Conservation (phyloP, 2,797 vertebrate genomes). For the Periophthalmus magnuspinnatus region DNA sequence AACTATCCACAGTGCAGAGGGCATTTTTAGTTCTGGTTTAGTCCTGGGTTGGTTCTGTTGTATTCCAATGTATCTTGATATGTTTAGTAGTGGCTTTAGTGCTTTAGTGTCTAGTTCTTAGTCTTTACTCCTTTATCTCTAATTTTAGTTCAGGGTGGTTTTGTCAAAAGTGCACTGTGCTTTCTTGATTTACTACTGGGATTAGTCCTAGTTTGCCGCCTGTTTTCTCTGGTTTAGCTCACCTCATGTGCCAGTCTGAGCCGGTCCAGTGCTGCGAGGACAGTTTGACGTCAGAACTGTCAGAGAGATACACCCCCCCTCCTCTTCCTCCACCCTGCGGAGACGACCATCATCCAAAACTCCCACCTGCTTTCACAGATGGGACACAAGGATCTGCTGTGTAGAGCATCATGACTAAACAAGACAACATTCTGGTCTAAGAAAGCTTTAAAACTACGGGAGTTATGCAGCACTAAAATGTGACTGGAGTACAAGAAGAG, state of each 20-base stretch:
- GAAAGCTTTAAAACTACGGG: too few relatives aligned
- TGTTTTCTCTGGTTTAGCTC: too few relatives aligned
- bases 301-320: slow-evolving; percentile 47
- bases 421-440: not conserved
- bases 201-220: too few relatives aligned
- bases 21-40: not conserved
- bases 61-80: not conserved
- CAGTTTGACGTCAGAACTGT: slow-evolving; percentile 35
- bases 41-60: not conserved
- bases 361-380: slow-evolving; percentile 28
- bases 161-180: too few relatives aligned
- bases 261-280: slow-evolving; percentile 63
- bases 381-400: not conserved
- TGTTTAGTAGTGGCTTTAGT: not conserved
- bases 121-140: not conserved
- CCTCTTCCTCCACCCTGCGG: slow-evolving; percentile 15
- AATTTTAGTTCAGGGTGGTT: too few relatives aligned
- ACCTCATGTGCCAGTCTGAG: slow-evolving; percentile 39
- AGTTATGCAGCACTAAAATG: too few relatives aligned
- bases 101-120: not conserved
- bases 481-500: too few relatives aligned
- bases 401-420: not conserved
- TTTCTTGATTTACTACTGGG: too few relatives aligned
- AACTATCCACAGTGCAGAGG: not conserved
- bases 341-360: slow-evolving; percentile 19